Base-by-base conservation (phyloP, 2,888 invertebrate genomes). In the Crossocerus cetratus region DNA sequence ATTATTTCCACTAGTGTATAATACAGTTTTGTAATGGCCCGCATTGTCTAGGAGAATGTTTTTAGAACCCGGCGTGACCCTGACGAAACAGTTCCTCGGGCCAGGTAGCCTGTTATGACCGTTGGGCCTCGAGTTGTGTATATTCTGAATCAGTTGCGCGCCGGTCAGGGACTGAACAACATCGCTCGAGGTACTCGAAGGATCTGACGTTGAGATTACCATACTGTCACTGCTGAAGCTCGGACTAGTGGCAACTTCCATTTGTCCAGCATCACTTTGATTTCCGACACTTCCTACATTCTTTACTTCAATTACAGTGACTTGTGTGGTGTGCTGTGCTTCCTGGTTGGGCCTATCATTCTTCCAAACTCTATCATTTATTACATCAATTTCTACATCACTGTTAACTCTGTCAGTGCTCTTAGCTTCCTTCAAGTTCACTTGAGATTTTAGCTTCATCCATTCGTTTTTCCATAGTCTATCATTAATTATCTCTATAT, bases 1-100 rank as follows among this genome's bases (percentile, higher is more conserved):
- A 23, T 78, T 86, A 55, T 63, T 77, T 0, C 85, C 84, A 54
- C 88, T 90, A 22, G 94, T 94, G 83, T 96, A 96, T 53, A 96
- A 91, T 43, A 96, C 93, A 0, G 96, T 95, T 14, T 94, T 93
- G 32, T 94, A 93, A 56, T 94, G 93, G 81, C 95, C 94, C 43
- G 94, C 94, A 83, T 95, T 96, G 88, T 96, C 96, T 22, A 96
- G 91, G 3, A 96, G 91, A 83, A 96, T 95, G 87, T 96, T 96
- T 86, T 94, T 95, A 13, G 95, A 95, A 4, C 95, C 95, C 4
- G 94, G 94, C 84, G 95, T 95, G 83, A 96, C 92, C 45, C 95
- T 92, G 86, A 96, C 92, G 63, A 96, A 94, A 84, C 96, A 96
- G 83, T 95, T 94, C 75, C 96, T 92, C 1, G 96, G 95, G 0